Evolutionary conservation across 2,888 invertebrate species (phyloP).

Genomic region (Mylabris sibirica): DNA sequence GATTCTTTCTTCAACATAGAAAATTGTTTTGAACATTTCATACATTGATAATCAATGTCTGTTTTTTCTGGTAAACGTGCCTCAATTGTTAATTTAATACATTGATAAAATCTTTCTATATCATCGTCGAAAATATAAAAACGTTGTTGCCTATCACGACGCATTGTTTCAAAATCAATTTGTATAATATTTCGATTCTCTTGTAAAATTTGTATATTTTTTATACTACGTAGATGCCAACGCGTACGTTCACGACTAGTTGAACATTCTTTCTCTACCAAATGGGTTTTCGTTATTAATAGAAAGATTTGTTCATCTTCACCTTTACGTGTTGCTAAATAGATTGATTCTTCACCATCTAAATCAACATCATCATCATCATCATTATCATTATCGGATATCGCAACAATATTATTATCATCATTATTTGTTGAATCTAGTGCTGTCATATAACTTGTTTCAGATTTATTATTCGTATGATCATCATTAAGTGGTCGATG

Average conservation of each 20-base stretch:
- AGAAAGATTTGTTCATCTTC: conserved; percentile 56
- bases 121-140: conserved; percentile 66
- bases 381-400: conserved; percentile 13
- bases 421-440: conserved; percentile 18
- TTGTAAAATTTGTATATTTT: conserved; percentile 13
- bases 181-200: neutral
- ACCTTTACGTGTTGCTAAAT: conserved; percentile 55
- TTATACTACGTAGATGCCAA: neutral
- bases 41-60: conserved; percentile 65
- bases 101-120: conserved; percentile 59
- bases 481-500: conserved; percentile 2
- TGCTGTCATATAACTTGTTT: conserved; percentile 18
- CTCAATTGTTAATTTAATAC: conserved; percentile 48
- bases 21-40: conserved; percentile 71
- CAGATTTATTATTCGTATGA: conserved; percentile 11
- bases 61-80: conserved; percentile 57
- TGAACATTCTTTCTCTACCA: conserved; percentile 55
- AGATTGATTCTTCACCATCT: conserved; percentile 56
- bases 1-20: conserved; percentile 60
- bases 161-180: conserved; percentile 61
- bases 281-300: conserved; percentile 54
- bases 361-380: conserved; percentile 50
- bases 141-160: conserved; percentile 66
- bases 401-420: conserved; percentile 14
- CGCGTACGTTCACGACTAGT: conserved; percentile 49